Evolutionary conservation across 2,797 vertebrate genomes (phyloP), one percentile per base, ranked within the genome.

Genomic region (Anabacerthia variegaticeps): DNA sequence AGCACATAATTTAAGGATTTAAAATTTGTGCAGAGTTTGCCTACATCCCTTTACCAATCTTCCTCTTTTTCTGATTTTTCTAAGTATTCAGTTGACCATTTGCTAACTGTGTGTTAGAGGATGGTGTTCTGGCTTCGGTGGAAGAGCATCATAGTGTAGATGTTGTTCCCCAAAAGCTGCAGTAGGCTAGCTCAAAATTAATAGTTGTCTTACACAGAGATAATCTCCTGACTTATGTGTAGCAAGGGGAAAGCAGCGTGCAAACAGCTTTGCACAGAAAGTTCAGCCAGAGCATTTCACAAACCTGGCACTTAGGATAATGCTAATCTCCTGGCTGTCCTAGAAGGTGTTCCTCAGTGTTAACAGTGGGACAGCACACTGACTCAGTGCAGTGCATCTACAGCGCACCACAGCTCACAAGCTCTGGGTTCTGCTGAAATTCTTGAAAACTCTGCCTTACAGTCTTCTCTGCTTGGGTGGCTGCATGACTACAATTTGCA

Each of bases 241-340:
- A 54, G 24, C 21, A 51, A 0, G 0, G 55, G 26, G 3, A 71
- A 67, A 84, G 15, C 22, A 44, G 11, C 7, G 23, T 1, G 1
- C 27, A 59, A 24, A 37, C 0, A 3, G 44, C 20, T 49, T 67
- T 61, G 37, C 30, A 27, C 17, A 44, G 46, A 27, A 14, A 24
- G 7, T 12, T 56, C 54, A 34, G 7, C 10, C 28, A 63, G 32
- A 10, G 5, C 6, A 3, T 44, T 59, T 91, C 34, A 28, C 4
- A 55, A 41, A 7, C 44, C 18, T 23, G n/a, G 17, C 18, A 17
- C 14, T 32, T 30, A 61, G 17, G 24, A 67, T 24, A 20, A 41
- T 24, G 4, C 3, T 56, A 7, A 44, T 56, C 17, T 36, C 39
- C 34, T 43, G 41, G 3, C 37, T 73, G 20, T 13, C 7, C 32